Evolutionary conservation across 2,113 vertebrate genomes (phyloP), one percentile per base, ranked within the genome.

Genomic region (Axis porcinus): DNA sequence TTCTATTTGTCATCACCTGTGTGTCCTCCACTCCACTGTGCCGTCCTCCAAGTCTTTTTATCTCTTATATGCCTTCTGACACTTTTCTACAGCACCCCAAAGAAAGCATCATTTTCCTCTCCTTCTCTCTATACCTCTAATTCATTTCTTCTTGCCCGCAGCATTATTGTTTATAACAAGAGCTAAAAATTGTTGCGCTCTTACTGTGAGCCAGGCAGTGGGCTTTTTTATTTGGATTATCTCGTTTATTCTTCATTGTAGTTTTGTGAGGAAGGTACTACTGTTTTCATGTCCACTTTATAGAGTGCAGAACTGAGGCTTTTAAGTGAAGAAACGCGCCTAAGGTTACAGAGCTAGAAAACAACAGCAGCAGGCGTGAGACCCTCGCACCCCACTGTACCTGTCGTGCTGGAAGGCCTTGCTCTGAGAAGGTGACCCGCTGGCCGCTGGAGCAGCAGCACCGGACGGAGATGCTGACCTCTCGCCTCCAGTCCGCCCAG

Each of bases 111-210:
- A 67, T 92, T 95, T 93, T 45, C 40, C 7, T 92, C 83, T 86
- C 28, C 17, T 54, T 50, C 52, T 84, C 43, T 92, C n/a, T 57
- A 8, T 0, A 21, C 14, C 43, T 95, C 10, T 70, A n/a, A 45
- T 62, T 33, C 62, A 78, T 57, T 79, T 40, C 54, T 40, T 43
- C 25, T 97, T 86, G 17, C 47, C 74, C 78, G 30, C 12, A 81
- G 40, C 83, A 81, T 85, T 90, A 25, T 78, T 82, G 70, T 91
- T 95, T 91, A 52, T 62, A 97, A 91, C 19, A 91, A 76, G 5
- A 85, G 84, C 78, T 83, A 90, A 95, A 89, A 74, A 52, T 54
- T 4, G 4, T 36, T 87, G 27, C 6, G 14, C 47, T 96, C 60
- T 79, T 95, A 86, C 54, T 40, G 30, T 90, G 36, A 96, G 57